Evolutionary conservation across 2,797 vertebrate genomes (phyloP).

Genomic region (Dallia pectoralis): DNA sequence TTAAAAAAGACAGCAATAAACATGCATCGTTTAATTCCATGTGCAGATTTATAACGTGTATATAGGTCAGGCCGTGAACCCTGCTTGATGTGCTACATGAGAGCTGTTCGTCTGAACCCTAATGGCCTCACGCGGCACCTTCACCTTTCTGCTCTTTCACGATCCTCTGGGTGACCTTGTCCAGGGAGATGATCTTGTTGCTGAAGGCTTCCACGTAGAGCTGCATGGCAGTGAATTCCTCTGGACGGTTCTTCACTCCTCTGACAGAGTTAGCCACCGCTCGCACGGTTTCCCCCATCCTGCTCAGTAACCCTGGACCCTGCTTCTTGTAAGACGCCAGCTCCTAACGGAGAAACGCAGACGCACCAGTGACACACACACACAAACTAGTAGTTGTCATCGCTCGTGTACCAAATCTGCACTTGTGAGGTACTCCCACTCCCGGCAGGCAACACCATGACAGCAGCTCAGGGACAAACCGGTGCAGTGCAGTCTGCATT

Average conservation of each 20-base stretch:
- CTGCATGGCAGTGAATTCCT: slow-evolving; percentile 84
- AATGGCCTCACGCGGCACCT: too few species aligned
- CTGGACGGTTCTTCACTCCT: slow-evolving; percentile 83
- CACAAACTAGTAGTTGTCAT: background rate
- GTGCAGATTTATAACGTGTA: too few species aligned
- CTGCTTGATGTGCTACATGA: too few species aligned
- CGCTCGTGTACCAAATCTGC: too few species aligned
- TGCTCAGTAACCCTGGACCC: slow-evolving; percentile 86
- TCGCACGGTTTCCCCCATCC: slow-evolving; percentile 88
- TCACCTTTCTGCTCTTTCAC: slow-evolving; percentile 89
- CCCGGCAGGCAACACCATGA: too few species aligned
- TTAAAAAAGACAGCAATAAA: too few species aligned
- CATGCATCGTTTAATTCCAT: too few species aligned
- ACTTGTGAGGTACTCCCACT: too few species aligned
- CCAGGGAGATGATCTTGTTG: slow-evolving; percentile 84
- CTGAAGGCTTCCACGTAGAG: slow-evolving; percentile 86
- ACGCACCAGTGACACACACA: background rate
- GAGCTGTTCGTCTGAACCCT: too few species aligned
- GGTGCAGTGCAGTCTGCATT: background rate
- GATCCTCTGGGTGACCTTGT: slow-evolving; percentile 93
- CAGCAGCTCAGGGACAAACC: background rate
- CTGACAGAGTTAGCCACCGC: slow-evolving; percentile 86
- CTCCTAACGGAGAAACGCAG: slow-evolving; percentile 73
- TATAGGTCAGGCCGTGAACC: too few species aligned
- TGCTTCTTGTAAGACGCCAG: slow-evolving; percentile 87